phyloP scores from a whole-genome alignment of 2,888 invertebrate genomes.

The Ctena decussata region DNA sequence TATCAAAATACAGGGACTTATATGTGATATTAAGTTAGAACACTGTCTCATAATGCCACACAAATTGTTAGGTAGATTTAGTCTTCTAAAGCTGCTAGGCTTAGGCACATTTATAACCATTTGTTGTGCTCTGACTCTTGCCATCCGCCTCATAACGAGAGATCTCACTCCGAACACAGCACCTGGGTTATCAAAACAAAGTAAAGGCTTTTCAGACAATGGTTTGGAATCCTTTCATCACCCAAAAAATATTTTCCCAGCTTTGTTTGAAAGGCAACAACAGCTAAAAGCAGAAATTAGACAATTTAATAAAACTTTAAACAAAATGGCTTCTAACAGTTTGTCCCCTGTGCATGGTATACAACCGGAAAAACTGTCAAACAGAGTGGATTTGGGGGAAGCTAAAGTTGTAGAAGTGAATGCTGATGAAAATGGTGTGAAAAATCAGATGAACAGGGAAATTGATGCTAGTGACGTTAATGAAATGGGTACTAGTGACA shows the following conservation, averaged over 20 bases:
- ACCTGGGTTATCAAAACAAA: not conserved
- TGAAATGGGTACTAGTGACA: not conserved
- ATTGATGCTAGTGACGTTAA: too few species aligned
- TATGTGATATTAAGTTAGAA: too few species aligned
- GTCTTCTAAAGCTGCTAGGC: not conserved
- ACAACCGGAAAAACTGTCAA: not conserved
- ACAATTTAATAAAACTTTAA: conserved; percentile 1
- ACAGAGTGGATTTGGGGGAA: not conserved
- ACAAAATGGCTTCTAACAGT: not conserved
- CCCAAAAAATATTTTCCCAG: conserved; percentile 48
- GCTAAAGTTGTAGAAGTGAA: not conserved
- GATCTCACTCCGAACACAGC: not conserved
- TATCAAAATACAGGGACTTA: too few species aligned
- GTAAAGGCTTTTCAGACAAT: not conserved
- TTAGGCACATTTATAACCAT: not conserved
- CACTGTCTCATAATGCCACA: not conserved
- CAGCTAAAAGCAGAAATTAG: conserved; percentile 19
- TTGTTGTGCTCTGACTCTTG: not conserved
- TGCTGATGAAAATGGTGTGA: not conserved
- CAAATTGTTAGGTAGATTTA: not conserved
- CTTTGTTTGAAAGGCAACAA: conserved; percentile 25
- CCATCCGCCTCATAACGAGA: not conserved
- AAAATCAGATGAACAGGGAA: not conserved
- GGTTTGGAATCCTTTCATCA: not conserved
- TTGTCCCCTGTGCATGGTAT: not conserved